phyloP scores from a whole-genome alignment of 2,888 invertebrate genomes.

The Limenitis camilla region DNA sequence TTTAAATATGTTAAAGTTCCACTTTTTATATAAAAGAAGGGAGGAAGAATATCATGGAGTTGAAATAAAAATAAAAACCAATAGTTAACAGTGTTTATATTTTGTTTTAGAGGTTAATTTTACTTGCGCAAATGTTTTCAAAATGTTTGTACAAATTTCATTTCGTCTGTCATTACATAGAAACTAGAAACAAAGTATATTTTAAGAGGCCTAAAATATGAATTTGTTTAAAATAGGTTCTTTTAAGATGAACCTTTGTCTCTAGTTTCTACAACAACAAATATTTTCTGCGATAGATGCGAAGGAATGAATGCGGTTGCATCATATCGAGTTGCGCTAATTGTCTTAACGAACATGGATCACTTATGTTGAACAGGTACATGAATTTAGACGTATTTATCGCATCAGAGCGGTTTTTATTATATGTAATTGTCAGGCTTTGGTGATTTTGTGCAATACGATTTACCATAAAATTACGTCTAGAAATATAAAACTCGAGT shows the following conservation, averaged over 20 bases:
- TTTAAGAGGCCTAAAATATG: too few species aligned
- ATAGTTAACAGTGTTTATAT: slow-evolving; percentile 73
- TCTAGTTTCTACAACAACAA: too few species aligned
- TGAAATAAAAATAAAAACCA: slow-evolving; percentile 37
- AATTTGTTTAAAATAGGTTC: too few species aligned
- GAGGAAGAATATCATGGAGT: too few species aligned
- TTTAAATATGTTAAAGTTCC: neutral
- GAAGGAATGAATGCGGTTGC: too few species aligned
- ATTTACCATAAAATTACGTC: slow-evolving; percentile 44
- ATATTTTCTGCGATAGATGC: too few species aligned
- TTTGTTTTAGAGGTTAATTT: slow-evolving; percentile 69
- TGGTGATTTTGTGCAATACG: slow-evolving; percentile 60
- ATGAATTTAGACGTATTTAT: neutral
- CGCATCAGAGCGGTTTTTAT: neutral
- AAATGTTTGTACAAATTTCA: slow-evolving; percentile 34
- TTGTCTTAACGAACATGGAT: too few species aligned
- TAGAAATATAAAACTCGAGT: slow-evolving; percentile 51
- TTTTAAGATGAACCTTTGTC: too few species aligned
- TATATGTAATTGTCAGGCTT: slow-evolving; percentile 16
- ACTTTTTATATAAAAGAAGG: neutral
- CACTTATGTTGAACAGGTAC: slow-evolving; percentile 7
- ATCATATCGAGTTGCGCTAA: slow-evolving; percentile 1
- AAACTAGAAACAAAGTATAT: too few species aligned
- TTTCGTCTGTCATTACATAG: slow-evolving; percentile 18
- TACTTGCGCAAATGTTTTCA: slow-evolving; percentile 63